Evolutionary conservation across 2,797 vertebrate genomes (phyloP).

Genomic region (Mionectes olivaceus): DNA sequence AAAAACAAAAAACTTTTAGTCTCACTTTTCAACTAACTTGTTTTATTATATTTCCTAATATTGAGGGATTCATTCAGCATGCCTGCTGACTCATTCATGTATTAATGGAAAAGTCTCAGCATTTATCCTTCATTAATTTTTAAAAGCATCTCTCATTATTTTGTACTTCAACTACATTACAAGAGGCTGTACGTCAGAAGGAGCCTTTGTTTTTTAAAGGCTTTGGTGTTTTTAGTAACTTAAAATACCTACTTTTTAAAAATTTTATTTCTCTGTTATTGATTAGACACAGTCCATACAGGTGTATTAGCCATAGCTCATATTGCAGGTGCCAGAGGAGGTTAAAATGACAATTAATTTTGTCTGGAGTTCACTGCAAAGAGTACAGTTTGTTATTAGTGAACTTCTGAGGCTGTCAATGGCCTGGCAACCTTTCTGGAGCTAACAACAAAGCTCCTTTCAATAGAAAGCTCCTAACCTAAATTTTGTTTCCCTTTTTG

Average conservation of each 20-base stretch:
- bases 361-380: neutral
- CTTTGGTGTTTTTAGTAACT: neutral
- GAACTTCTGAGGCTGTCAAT: neutral
- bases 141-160: conserved; percentile 7
- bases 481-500: neutral
- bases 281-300: neutral
- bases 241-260: neutral
- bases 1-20: neutral
- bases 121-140: conserved; percentile 49
- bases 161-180: neutral
- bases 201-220: neutral
- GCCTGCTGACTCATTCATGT: neutral
- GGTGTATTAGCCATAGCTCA: neutral
- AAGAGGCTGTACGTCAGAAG: neutral
- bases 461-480: neutral
- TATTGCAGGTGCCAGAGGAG: neutral
- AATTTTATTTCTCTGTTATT: neutral
- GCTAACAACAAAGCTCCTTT: neutral
- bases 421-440: neutral
- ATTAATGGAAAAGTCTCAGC: neutral
- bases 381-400: neutral
- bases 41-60: neutral
- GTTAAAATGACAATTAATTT: neutral
- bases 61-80: neutral
- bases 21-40: neutral